phyloP scores from a whole-genome alignment of 2,113 vertebrate genomes.

The Hyperopisus bebe region DNA sequence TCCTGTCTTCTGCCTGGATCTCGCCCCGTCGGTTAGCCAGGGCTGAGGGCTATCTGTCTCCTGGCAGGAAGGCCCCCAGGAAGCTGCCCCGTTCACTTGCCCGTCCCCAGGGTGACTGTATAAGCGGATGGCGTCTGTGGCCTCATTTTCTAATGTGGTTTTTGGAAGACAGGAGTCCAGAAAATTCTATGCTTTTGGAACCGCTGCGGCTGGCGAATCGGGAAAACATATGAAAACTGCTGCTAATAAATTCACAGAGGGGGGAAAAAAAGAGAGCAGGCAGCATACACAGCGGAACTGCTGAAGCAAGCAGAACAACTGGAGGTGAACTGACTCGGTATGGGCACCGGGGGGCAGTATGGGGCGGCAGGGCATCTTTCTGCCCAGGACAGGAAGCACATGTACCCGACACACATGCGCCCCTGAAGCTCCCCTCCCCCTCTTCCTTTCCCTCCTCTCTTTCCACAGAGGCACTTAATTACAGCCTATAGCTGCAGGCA shows the following conservation, averaged over 20 bases:
- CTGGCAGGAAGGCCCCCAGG: background rate
- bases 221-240: slow-evolving; percentile 39
- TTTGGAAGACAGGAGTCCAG: slow-evolving; percentile 58
- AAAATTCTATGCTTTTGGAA: slow-evolving; percentile 50
- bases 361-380: slow-evolving; percentile 33
- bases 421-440: slow-evolving; percentile 29
- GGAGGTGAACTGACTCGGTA: slow-evolving; percentile 50
- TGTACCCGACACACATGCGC: slow-evolving; percentile 34
- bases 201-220: slow-evolving; percentile 58
- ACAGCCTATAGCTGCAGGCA: slow-evolving; percentile 72
- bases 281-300: slow-evolving; percentile 44
- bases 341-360: slow-evolving; percentile 66
- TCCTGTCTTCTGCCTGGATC: background rate
- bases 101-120: slow-evolving; percentile 51
- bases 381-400: slow-evolving; percentile 37
- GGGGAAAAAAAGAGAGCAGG: background rate
- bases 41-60: background rate
- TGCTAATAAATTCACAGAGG: slow-evolving; percentile 53
- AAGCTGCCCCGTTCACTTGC: slow-evolving; percentile 24
- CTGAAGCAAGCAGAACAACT: slow-evolving; percentile 40
- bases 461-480: slow-evolving; percentile 76
- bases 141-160: slow-evolving; percentile 61
- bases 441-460: slow-evolving; percentile 59
- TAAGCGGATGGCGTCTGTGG: slow-evolving; percentile 58
- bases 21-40: background rate